These are phyloP conservation scores for Goniozus legneri DNA, from an alignment of 1,140 invertebrate genomes.

Conservation along the genomic window DNA sequence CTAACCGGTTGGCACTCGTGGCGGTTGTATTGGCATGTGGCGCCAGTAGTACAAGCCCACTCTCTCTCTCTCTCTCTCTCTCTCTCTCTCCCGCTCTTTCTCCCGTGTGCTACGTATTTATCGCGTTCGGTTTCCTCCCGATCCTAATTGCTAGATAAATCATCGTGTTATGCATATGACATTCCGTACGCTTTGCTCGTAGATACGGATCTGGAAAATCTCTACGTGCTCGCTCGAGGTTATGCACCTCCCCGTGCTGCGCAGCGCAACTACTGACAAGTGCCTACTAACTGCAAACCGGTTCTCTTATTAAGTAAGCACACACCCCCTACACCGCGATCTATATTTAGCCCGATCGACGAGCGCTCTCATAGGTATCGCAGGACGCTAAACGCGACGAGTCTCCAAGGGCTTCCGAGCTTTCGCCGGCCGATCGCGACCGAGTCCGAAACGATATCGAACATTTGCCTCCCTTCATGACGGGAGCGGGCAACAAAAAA, in stretches of 20 bases:
- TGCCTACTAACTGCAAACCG: conserved; percentile 11
- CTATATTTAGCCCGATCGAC: not conserved
- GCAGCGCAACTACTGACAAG: not conserved
- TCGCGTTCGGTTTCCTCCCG: not conserved
- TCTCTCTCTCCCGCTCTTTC: too few relatives aligned
- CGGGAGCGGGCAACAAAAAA: too few relatives aligned
- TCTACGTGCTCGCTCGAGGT: not conserved
- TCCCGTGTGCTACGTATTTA: too few relatives aligned
- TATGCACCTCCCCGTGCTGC: not conserved
- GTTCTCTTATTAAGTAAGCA: conserved; percentile 17
- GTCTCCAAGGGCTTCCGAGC: too few relatives aligned
- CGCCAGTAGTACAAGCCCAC: not conserved
- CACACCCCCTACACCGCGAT: not conserved
- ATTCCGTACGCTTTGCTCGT: not conserved
- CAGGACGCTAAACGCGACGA: too few relatives aligned
- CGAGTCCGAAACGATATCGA: too few relatives aligned
- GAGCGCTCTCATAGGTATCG: too few relatives aligned
- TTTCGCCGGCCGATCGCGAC: not conserved
- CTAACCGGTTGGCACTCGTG: not conserved
- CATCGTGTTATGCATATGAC: not conserved
- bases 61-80: too few relatives aligned
- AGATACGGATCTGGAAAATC: not conserved
- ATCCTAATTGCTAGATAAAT: not conserved
- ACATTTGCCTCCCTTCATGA: too few relatives aligned
- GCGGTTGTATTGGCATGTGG: not conserved